Evolutionary conservation across 1,140 invertebrate genomes (phyloP).

Genomic region (Lepidotrigona ventralis): DNA sequence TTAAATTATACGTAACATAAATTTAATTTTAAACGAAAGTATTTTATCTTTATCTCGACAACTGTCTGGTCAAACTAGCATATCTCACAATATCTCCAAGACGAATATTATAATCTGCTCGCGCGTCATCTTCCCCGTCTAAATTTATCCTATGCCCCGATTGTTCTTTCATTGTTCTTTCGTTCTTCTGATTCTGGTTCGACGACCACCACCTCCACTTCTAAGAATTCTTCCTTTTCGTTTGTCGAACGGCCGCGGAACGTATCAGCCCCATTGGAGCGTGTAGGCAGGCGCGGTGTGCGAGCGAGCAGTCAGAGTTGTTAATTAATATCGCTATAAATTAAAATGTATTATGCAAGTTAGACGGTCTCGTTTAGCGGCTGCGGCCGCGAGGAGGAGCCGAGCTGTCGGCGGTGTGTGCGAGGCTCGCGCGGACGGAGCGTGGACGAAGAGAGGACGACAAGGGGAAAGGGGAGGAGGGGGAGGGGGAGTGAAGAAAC

Average conservation of each 20-base stretch:
- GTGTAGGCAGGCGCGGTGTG: background rate
- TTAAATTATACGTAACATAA: too few relatives aligned
- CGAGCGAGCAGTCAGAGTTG: conserved; percentile 39
- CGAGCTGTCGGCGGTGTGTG: conserved; percentile 44
- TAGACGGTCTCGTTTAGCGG: conserved; percentile 54
- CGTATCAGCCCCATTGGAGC: background rate
- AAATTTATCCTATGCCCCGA: background rate
- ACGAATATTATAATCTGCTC: too few relatives aligned
- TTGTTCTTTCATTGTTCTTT: background rate
- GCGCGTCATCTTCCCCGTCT: too few relatives aligned
- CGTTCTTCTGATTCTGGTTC: background rate
- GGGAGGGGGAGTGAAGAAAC: conserved; percentile 33
- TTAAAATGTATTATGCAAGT: conserved; percentile 67
- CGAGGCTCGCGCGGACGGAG: background rate
- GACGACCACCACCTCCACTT: background rate
- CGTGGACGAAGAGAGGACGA: too few relatives aligned
- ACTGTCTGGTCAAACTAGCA: too few relatives aligned
- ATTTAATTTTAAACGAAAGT: too few relatives aligned
- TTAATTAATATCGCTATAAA: conserved; percentile 66
- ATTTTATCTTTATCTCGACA: background rate
- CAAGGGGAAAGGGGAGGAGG: conserved; percentile 13
- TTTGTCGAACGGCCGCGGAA: background rate
- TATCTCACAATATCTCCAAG: too few relatives aligned
- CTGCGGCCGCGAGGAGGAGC: conserved; percentile 34
- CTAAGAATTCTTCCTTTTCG: background rate